Evolutionary conservation across 64 coral and sea anemone genomes (phyloP).

Genomic region (Stichodactyla helianthus): DNA sequence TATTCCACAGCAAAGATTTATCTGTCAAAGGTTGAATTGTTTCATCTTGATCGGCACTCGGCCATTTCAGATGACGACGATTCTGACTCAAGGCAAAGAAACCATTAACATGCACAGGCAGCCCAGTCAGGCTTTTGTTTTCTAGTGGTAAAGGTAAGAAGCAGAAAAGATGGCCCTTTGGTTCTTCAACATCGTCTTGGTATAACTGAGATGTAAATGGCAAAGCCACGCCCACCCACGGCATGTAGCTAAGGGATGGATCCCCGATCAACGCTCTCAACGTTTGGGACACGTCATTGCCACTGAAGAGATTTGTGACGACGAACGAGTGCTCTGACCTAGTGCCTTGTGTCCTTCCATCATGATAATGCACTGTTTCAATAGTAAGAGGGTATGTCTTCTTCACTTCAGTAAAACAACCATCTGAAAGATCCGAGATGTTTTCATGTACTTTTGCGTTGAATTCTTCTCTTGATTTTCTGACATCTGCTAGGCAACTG

Average conservation of each 20-base stretch:
- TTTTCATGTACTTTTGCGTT: neutral
- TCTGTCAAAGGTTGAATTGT: too few relatives aligned
- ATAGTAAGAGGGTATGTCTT: slow-evolving; percentile 53
- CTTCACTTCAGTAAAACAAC: neutral
- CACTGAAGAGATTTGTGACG: slow-evolving; percentile 48
- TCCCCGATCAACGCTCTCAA: slow-evolving; percentile 45
- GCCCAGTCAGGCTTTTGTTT: slow-evolving; percentile 57
- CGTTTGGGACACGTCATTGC: slow-evolving; percentile 23
- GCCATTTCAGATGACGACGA: too few relatives aligned
- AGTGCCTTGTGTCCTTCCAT: neutral
- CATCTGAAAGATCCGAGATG: too few relatives aligned
- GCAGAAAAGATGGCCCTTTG: neutral
- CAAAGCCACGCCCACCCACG: slow-evolving; percentile 60
- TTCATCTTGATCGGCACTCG: slow-evolving; percentile 18
- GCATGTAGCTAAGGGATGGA: slow-evolving; percentile 60
- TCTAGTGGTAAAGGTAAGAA: too few relatives aligned
- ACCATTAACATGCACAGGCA: too few relatives aligned
- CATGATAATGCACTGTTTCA: neutral
- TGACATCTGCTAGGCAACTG: neutral
- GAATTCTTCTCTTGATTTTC: slow-evolving; percentile 50
- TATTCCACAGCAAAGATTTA: too few relatives aligned
- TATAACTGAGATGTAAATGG: neutral
- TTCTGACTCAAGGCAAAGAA: too few relatives aligned
- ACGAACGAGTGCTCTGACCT: slow-evolving; percentile 26
- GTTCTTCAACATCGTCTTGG: neutral